A percentile compares a stretch with the other conserved stretches of the same genome.
These are phyloP conservation scores for Apaloderma vittatum DNA, from an alignment of 2,113 vertebrate genomes.

Conservation along the genomic window DNA sequence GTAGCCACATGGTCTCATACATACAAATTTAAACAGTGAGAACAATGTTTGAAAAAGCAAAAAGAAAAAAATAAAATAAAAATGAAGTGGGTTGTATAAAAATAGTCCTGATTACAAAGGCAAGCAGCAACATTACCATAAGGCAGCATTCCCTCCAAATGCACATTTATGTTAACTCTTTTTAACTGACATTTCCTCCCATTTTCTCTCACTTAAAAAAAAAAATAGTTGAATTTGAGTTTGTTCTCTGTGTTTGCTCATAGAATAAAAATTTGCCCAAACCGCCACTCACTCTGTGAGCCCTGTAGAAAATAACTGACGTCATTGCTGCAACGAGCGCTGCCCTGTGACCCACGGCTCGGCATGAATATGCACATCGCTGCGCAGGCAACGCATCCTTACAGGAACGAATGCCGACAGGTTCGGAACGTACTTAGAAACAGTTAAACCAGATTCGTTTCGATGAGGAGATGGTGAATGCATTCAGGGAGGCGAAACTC, in stretches of 20 bases:
- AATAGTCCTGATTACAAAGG: conserved; percentile 40
- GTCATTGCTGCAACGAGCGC: neutral
- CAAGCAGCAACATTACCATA: conserved; percentile 19
- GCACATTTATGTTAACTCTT: neutral
- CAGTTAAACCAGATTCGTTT: neutral
- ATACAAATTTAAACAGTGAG: conserved; percentile 43
- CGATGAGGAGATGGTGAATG: neutral
- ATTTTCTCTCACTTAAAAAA: neutral
- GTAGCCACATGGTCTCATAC: neutral
- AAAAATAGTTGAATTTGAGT: neutral
- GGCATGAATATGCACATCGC: neutral
- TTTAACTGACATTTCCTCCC: neutral
- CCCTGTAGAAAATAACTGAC: neutral
- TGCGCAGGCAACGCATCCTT: neutral
- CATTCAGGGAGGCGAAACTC: neutral
- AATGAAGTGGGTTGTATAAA: neutral
- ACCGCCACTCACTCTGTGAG: neutral
- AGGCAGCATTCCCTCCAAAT: neutral
- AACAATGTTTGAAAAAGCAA: neutral
- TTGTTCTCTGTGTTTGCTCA: neutral
- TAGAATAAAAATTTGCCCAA: neutral
- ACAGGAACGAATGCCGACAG: neutral
- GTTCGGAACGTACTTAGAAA: fast-evolving
- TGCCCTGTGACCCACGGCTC: neutral
- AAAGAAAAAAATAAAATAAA: neutral